Percentiles rank a stretch among this genome's conserved stretches.
These are phyloP conservation scores for Copidosoma floridanum DNA, from an alignment of 1,140 invertebrate genomes.

Conservation along the genomic window DNA sequence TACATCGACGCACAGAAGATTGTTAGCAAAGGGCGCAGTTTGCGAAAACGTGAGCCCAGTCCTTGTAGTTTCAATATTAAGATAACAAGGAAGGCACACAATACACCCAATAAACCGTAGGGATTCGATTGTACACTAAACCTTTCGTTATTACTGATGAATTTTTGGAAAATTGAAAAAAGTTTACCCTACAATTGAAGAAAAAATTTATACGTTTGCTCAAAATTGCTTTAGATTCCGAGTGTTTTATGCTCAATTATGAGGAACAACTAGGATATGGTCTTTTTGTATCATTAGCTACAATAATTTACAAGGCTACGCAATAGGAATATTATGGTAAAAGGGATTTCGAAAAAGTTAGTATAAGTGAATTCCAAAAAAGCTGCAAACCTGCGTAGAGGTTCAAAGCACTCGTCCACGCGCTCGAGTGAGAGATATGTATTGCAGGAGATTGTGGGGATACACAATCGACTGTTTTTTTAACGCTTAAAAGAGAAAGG, in stretches of 20 bases:
- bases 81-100: conserved; percentile 18
- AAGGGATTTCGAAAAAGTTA: conserved; percentile 29
- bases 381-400: conserved; percentile 12
- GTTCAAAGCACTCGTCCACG: conserved; percentile 23
- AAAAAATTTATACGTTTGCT: neutral
- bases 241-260: neutral
- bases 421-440: conserved; percentile 18
- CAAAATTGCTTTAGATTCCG: neutral
- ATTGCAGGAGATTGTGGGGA: neutral
- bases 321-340: conserved; percentile 17
- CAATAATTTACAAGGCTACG: conserved; percentile 16
- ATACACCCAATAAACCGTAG: conserved; percentile 7
- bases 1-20: conserved; percentile 5
- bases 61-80: conserved; percentile 14
- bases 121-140: neutral
- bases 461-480: conserved; percentile 4
- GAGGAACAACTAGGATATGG: conserved; percentile 3
- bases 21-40: conserved; percentile 18
- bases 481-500: neutral
- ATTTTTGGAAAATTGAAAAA: conserved; percentile 1
- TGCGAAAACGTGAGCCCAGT: neutral
- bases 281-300: neutral
- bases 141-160: neutral
- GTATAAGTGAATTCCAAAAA: conserved; percentile 32
- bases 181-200: too few relatives aligned